Evolutionary conservation across 2,888 invertebrate genomes (phyloP), one percentile per base, ranked within the genome.

Genomic region (Caenorhabditis becei): DNA sequence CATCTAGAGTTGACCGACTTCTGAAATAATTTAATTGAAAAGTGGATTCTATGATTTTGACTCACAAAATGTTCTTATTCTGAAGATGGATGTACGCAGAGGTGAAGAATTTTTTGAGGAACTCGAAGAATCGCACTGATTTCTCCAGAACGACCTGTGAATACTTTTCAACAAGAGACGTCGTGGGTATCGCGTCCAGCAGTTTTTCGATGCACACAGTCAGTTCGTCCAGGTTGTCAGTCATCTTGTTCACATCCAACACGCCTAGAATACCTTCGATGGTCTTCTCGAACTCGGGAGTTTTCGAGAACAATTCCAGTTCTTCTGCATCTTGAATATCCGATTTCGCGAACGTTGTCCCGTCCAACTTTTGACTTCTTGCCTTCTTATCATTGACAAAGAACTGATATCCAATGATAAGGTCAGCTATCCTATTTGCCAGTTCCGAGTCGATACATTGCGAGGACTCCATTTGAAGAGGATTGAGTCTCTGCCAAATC

Each of bases 41-140:
- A 37, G 7, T 51, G 2, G 18, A 10, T 44, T 23, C 23, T 24
- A 44, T 24, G 20, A 62, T 11, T 37, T 32, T 32, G 5, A 32
- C 63, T 78, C 24, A 70, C 71, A 41, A 18, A 53, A 78, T 41
- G 28, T 53, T 66, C 24, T 16, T 20, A 7, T 65, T 28, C 24
- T 71, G 28, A 1, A 67, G 49, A 58, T 79, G 79, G 37, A 79
- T 79, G 37, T 80, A 69, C 7, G 75, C 69, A 1, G 74, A 61
- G 7, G 80, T 80, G 75, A 80, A 80, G 59, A 80, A 80, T 11
- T 63, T 37, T 18, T 80, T 80, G 35, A 80, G 47, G n/a, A 80
- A 80, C 18, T 70, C 75, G 23, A 80, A 80, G 44, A 80, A 80
- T 14, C 53, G 41, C 1, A 72, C 59, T 2, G 80, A 80, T 7